Base-by-base conservation (phyloP, 2,113 vertebrate species). In the Xenus cinereus region DNA sequence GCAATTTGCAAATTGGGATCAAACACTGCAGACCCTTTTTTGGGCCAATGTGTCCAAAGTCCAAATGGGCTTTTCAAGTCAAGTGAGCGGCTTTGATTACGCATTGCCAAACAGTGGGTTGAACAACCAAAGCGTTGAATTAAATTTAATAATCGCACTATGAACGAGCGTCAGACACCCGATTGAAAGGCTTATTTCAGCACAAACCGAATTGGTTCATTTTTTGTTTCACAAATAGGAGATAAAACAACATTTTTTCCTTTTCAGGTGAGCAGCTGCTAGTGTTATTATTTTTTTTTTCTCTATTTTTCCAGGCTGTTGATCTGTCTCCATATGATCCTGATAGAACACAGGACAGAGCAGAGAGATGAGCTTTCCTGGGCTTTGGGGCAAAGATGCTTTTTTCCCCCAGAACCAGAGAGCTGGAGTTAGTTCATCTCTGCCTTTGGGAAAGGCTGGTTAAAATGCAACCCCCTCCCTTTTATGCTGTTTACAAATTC, bases 131-230 rank as follows among this genome's bases (percentile, higher is more conserved):
- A 82, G 23, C 48, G 3, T 8, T 37, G 75, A 35, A 22, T 59
- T 69, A 5, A 20, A 79, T 76, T 10, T 18, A 20, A 67, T 64
- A 37, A 63, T 41, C 46, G 0, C 18, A 12, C 69, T 9, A 2
- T 2, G 43, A 73, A 72, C 3, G 10, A 35, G 64, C 3, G 7
- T 9, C 35, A 28, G 18, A 4, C 23, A 5, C 43, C 6, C 3
- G 1, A 4, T 0, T 13, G 54, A 60, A 83, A 35, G 10, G 6
- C 23, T 74, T 20, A 19, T 63, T 66, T 26, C 67, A 37, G 45
- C 45, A 14, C 33, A 19, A 45, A 56, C 2, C 0, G 0, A 32
- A 32, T 1, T 0, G 2, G 5, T 1, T 14, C 33, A 4, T 12
- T 76, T 86, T n/a, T 48, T 3, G 7, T 51, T 28, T 59, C 37